Conservation (phyloP, 2,888 invertebrate species). For the Philopedon plagiatum region DNA sequence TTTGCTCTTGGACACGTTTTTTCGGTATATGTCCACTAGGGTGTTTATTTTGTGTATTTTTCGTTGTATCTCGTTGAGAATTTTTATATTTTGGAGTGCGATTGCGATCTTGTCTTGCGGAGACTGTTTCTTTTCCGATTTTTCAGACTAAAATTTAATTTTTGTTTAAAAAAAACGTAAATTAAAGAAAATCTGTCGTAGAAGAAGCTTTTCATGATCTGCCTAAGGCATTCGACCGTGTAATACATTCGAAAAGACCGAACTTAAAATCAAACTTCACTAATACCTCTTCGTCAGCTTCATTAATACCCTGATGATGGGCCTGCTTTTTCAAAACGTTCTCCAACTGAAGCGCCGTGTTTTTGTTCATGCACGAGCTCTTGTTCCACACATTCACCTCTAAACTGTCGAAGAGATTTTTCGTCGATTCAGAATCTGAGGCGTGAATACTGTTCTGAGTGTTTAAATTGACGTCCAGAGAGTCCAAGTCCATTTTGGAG, state of each 20-base stretch:
- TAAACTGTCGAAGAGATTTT: slow-evolving; percentile 62
- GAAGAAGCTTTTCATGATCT: no score
- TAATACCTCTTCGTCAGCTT: slow-evolving; percentile 24
- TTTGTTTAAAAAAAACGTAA: background rate
- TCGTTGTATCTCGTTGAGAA: slow-evolving; percentile 77
- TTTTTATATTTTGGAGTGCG: slow-evolving; percentile 73
- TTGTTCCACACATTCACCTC: slow-evolving; percentile 62
- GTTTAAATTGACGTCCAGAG: slow-evolving; percentile 63
- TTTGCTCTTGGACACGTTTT: slow-evolving; percentile 79
- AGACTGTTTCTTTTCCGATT: slow-evolving; percentile 26
- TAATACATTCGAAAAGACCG: no score
- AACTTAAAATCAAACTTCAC: no score
- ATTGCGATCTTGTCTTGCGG: slow-evolving; percentile 62
- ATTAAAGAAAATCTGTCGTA: background rate
- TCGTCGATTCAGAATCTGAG: slow-evolving; percentile 53
- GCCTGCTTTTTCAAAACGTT: slow-evolving; percentile 66
- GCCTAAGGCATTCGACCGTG: no score
- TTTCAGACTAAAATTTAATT: slow-evolving; percentile 5
- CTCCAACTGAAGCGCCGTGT: slow-evolving; percentile 55
- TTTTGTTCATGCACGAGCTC: slow-evolving; percentile 55
- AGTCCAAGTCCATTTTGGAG: slow-evolving; percentile 64
- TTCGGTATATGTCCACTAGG: slow-evolving; percentile 72
- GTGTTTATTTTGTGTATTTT: slow-evolving; percentile 81
- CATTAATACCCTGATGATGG: slow-evolving; percentile 12
- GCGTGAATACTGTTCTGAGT: background rate